Base-by-base conservation (phyloP, 2,797 vertebrate genomes). In the Hippoglossus hippoglossus region DNA sequence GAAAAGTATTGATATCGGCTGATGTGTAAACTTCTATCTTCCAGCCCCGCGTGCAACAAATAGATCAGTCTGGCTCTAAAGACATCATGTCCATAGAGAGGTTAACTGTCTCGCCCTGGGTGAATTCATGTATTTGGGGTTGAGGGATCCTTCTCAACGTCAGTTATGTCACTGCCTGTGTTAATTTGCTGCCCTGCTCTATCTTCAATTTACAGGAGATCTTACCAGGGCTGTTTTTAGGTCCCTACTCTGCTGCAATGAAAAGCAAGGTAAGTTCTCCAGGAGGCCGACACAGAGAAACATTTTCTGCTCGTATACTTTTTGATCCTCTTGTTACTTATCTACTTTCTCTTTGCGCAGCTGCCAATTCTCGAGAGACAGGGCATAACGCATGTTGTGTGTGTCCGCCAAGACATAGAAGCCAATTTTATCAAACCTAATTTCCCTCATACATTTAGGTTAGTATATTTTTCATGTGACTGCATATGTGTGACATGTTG, bases 371-470 rank as follows among this genome's bases (percentile, higher is more conserved):
- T 99, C 80, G 97, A 99, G 93, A 97, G 96, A 91, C 95, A 96
- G 89, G 97, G 97, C 79, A 96, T 99, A 92, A 99, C 97, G 44
- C 98, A 99, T 91, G 90, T 99, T 39, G 95, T 99, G 88, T 99
- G 98, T 92, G 97, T 99, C 91, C 92, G 98, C 76, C 98, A 99
- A 95, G 98, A 98, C 90, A 99, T 99, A 56, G 98, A 99, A 95
- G 98, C 98, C 91, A 99, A 99, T 92, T 99, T 99, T 93, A 98
- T 99, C 88, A 99, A 99, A 94, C 97, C 98, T 92, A 99, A 99
- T 94, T 99, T 99, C 90, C 96, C 96, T 71, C 95, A 97, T 71
- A 95, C 95, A 87, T 98, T 99, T 96, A 96, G 97, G 98, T 99
- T 93, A 95, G 95, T 44, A 15, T 15, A 21, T n/a, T 11, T 11